phyloP scores from a whole-genome alignment of 2,888 invertebrate genomes.

The Cetonia aurata region DNA sequence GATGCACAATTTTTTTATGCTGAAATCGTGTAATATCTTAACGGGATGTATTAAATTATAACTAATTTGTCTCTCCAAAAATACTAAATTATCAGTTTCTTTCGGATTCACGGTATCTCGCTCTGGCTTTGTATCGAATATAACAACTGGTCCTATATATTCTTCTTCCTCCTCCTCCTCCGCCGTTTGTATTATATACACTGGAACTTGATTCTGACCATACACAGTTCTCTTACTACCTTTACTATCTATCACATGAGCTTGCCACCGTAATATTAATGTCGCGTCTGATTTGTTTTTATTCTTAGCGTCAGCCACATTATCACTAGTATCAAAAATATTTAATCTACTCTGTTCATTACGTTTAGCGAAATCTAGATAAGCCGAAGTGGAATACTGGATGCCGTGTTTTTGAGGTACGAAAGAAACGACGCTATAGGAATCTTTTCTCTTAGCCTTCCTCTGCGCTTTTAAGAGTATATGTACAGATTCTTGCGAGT shows the following conservation, averaged over 20 bases:
- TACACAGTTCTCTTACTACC: conserved; percentile 70
- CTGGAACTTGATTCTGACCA: conserved; percentile 71
- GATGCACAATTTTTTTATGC: conserved; percentile 72
- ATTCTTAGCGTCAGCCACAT: conserved; percentile 10
- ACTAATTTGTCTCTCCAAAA: conserved; percentile 67
- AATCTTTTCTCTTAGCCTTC: conserved; percentile 47
- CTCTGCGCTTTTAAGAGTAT: conserved; percentile 68
- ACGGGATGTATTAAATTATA: conserved; percentile 73
- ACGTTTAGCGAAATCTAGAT: conserved; percentile 67
- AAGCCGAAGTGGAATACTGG: conserved; percentile 61
- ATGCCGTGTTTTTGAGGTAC: conserved; percentile 54
- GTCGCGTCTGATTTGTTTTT: conserved; percentile 58
- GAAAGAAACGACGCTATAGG: conserved; percentile 64
- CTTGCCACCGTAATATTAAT: conserved; percentile 64
- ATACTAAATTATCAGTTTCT: conserved; percentile 49
- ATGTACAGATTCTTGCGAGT: conserved; percentile 70
- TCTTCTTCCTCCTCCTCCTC: conserved; percentile 58
- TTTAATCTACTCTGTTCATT: conserved; percentile 61
- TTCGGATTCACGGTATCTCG: conserved; percentile 57
- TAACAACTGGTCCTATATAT: conserved; percentile 64
- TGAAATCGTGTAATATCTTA: conserved; percentile 75
- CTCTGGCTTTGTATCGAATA: conserved; percentile 66
- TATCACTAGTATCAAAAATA: conserved; percentile 56
- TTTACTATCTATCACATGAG: conserved; percentile 67
- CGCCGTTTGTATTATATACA: conserved; percentile 47